Evolutionary conservation across 2,888 invertebrate genomes (phyloP), one percentile per base, ranked within the genome.

Genomic region (Callimorpha dominula): DNA sequence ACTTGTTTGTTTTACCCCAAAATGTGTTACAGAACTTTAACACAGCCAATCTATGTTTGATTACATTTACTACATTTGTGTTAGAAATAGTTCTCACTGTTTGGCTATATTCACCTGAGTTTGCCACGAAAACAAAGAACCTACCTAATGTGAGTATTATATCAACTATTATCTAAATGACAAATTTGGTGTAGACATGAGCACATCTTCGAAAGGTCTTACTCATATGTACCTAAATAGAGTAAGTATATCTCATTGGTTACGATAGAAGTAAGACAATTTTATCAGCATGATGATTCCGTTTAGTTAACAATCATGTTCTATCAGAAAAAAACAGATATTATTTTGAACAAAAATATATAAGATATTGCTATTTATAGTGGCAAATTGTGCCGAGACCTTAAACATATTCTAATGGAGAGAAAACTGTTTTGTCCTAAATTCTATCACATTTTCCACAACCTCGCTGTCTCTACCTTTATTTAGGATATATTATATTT

Each of bases 351-450:
- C 1, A 31, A 31, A 31, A 31, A 31, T 31, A 31, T 31, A 2
- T 31, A 31, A 2, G 31, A 31, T 31, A 31, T 31, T 31, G 31
- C 31, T 2, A 2, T 31, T 31, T 31, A 31, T 31, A 31, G 31
- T 31, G 31, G 2, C 31, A 31, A 31, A 31, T 31, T 31, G 31
- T 31, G 31, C 31, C 31, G 31, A 62, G 31, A 40, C 40, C 9
- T 31, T 5, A 31, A 62, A 31, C 7, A 62, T 63, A 71, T 62
- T 67, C 64, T 46, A 40, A 63, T 68, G 54, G 69, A 42, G 40
- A 8, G 52, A 76, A 74, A 78, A 70, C 71, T 76, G 71, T 68
- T 54, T 63, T 66, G 72, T 68, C 74, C 74, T 74, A 70, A 81
- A 81, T 74, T 66, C 68, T 57, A 68, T 68, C 71, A 72, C 72